phyloP scores from a whole-genome alignment of 1,140 invertebrate species.

The Drosophila biarmipes region DNA sequence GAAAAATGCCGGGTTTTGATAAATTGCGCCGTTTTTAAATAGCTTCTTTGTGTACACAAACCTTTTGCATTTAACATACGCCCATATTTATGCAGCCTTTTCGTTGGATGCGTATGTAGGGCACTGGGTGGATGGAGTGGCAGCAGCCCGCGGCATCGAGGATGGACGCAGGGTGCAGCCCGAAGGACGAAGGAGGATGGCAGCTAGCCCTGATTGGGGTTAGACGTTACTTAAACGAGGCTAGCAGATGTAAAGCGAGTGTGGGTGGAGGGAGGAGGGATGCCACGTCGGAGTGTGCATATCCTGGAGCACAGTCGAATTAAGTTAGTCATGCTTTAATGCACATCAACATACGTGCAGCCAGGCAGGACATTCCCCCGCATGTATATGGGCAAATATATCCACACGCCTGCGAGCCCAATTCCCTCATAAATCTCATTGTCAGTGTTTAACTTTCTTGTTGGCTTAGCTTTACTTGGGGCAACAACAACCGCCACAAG shows the following conservation, averaged over 20 bases:
- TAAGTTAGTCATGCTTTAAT: slow-evolving; percentile 83
- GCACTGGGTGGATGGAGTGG: slow-evolving; percentile 47
- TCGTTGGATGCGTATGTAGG: neutral
- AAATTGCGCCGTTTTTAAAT: too few relatives aligned
- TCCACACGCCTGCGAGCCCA: slow-evolving; percentile 28
- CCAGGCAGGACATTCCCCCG: slow-evolving; percentile 58
- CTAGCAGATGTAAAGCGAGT: slow-evolving; percentile 29
- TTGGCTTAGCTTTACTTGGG: slow-evolving; percentile 78
- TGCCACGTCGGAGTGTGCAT: slow-evolving; percentile 54
- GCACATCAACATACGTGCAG: slow-evolving; percentile 81
- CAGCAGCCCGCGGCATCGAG: slow-evolving; percentile 28
- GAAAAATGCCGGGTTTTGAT: too few relatives aligned
- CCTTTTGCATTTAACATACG: neutral
- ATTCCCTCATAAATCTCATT: slow-evolving; percentile 77
- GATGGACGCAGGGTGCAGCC: slow-evolving; percentile 12
- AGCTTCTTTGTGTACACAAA: too few relatives aligned
- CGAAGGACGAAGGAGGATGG: slow-evolving; percentile 29
- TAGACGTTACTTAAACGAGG: slow-evolving; percentile 71
- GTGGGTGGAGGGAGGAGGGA: slow-evolving; percentile 6
- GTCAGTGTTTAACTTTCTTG: slow-evolving; percentile 83
- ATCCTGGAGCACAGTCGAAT: slow-evolving; percentile 83
- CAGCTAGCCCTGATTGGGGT: slow-evolving; percentile 56
- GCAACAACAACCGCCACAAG: slow-evolving; percentile 53
- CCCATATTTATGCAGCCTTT: neutral
- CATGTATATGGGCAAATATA: neutral